Evolutionary conservation across 92 coral and sea anemone species (phyloP), one percentile per base, ranked within the genome.

Genomic region (Epizoanthus illoricatus): DNA sequence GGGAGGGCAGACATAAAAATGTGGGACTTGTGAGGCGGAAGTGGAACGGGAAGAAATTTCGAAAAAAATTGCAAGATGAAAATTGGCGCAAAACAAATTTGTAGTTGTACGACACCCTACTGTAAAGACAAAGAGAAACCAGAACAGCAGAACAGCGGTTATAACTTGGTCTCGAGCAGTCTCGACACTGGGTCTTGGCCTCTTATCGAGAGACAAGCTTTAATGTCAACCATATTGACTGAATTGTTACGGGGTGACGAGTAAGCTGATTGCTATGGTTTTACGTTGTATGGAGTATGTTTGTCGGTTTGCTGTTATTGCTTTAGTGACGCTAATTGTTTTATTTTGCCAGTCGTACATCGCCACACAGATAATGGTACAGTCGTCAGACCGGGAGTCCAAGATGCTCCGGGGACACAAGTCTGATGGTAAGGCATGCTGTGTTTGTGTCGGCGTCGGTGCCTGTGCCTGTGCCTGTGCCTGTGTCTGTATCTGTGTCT

Each of bases 331-430:
- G 43, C 5, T 60, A 36, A 16, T 2, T 15, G 11, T 42, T 57
- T 83, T 28, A 15, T 67, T 15, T 68, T 59, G 62, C 17, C 75
- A 95, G 99, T 97, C 99, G n/a, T 97, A 97, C 69, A 97, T 97
- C 71, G 99, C 99, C 40, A 97, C 99, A 16, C 99, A 97, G 76
- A 87, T 97, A 6, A 93, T 97, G 99, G 99, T 97, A 4, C 97
- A 90, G 84, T 86, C 92, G 40, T 92, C 97, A n/a, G 97, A 92
- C 84, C 76, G 97, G 39, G 99, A 97, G 68, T 93, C 98, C 18
- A 97, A 97, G 87, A 97, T 97, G 99, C 70, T 97, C 39, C 91
- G 99, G 12, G 99, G 99, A 0, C 99, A 97, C 86, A 91, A 95
- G 73, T 87, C 92, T 55, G 99, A 97, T 63, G 99, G 98, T 95